Percentiles rank a stretch among this genome's conserved stretches.
phyloP scores from a whole-genome alignment of 2,888 invertebrate species.

The Diarsia rubi region DNA sequence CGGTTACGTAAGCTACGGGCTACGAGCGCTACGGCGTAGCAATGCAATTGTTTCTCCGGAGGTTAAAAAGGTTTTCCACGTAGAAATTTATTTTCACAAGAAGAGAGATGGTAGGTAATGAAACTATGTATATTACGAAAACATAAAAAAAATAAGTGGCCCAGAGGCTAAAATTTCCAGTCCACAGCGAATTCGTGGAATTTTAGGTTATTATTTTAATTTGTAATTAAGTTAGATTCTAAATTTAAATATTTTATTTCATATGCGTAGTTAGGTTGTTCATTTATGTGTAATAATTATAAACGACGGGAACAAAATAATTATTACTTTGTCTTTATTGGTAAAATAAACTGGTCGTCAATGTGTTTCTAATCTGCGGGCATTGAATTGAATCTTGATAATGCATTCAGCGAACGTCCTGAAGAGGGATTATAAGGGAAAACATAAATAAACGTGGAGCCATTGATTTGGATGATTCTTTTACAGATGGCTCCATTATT shows the following conservation, averaged over 20 bases:
- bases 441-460: conserved; percentile 37
- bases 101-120: background rate
- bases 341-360: background rate
- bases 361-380: conserved; percentile 9
- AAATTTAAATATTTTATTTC: background rate
- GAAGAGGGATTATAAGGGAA: conserved; percentile 33
- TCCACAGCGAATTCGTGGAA: background rate
- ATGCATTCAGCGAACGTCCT: conserved; percentile 20
- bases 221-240: background rate
- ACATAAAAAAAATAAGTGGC: no score
- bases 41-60: conserved; percentile 7
- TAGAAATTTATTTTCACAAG: background rate
- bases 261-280: background rate
- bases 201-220: background rate
- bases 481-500: conserved; percentile 37
- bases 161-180: background rate
- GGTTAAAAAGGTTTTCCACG: conserved; percentile 6
- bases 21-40: conserved; percentile 44
- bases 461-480: conserved; percentile 53
- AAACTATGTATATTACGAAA: background rate
- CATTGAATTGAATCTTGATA: conserved; percentile 38
- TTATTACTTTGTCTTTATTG: no score
- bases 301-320: background rate
- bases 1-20: conserved; percentile 20
- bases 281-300: background rate